Base-by-base conservation (phyloP, 2,888 invertebrate species). In the Resseliella maxima region DNA sequence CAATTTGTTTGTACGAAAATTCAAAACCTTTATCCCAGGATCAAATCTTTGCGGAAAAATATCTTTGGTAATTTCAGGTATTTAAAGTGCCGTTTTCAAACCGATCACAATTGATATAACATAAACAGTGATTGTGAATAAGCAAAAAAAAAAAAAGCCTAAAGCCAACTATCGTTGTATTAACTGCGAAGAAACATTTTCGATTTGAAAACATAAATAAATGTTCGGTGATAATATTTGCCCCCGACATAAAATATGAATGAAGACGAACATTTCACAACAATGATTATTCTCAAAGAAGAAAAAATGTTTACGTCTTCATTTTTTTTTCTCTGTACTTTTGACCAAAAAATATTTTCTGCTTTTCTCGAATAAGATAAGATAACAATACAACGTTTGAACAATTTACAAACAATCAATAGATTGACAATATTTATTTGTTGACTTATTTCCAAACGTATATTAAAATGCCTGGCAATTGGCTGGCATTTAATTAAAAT, bases 1-100 rank as follows among this genome's bases (percentile, higher is more conserved):
- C 15, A 72, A 72, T 72, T 72, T 72, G 72, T 31, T 72, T 72
- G 72, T 15, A 10, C 59, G n/a, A 59, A 72, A 72, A 31, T 72
- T 35, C 72, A 31, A 50, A 31, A 35, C 31, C 72, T 72, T 72
- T 72, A 72, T 72, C 72, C 1, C 21, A 72, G 72, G 72, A 72
- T 72, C 12, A 72, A 72, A 72, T 72, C 72, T 31, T 2, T 1
- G 31, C 31, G 59, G 18, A 72, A 72, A 31, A 72, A 1, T 72
- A 31, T 15, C 31, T n/a, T n/a, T 18, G 31, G 35, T 6, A 31
- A 72, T 72, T 72, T 15, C 15, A 72, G 59, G 24, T 27, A 59
- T 59, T 24, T 27, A 27, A n/a, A 72, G 72, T 72, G 27, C 31
- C 72, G 31, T 72, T 50, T 50, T 50, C 72, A 72, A 31, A 8